Conservation (phyloP, 2,797 vertebrate genomes). For the Pogonophryne albipinna region DNA sequence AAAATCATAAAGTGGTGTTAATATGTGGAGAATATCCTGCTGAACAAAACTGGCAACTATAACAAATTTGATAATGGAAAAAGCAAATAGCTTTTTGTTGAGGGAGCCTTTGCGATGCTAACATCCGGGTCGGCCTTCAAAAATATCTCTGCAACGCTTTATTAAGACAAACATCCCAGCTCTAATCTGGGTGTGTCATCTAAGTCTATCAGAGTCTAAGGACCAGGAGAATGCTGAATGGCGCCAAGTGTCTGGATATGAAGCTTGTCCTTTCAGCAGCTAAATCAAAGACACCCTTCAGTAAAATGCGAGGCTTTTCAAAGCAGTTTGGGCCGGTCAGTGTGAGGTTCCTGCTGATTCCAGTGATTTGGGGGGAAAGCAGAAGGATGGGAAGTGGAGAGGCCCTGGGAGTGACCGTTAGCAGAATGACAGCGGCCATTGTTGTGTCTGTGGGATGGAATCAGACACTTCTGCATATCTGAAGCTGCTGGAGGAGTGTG, state of each 20-base stretch:
- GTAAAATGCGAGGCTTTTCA: conserved; percentile 54
- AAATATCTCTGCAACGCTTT: too few relatives aligned
- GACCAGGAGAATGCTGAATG: conserved; percentile 50
- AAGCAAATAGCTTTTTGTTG: too few relatives aligned
- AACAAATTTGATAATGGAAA: too few relatives aligned
- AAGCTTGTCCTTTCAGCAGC: conserved; percentile 71
- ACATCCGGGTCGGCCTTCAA: too few relatives aligned
- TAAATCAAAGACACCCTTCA: conserved; percentile 68
- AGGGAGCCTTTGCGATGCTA: too few relatives aligned
- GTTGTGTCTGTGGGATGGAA: conserved; percentile 69
- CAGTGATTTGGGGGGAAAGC: conserved; percentile 61
- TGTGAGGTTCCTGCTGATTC: conserved; percentile 62
- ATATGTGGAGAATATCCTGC: too few relatives aligned
- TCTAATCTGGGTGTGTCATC: conserved; percentile 34
- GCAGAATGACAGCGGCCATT: conserved; percentile 70
- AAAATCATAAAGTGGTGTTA: too few relatives aligned
- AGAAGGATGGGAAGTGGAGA: conserved; percentile 52
- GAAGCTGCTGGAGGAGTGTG: conserved; percentile 43
- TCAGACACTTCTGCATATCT: conserved; percentile 56
- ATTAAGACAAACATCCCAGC: conserved; percentile 10
- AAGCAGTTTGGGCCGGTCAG: conserved; percentile 57
- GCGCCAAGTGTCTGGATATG: conserved; percentile 58
- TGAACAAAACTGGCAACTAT: too few relatives aligned
- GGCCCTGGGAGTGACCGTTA: conserved; percentile 52
- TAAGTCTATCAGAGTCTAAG: conserved; percentile 31